A percentile compares a stretch with the other conserved stretches of the same genome.
Evolutionary conservation across 1,140 invertebrate species (phyloP).

Genomic region (Lineus longissimus): DNA sequence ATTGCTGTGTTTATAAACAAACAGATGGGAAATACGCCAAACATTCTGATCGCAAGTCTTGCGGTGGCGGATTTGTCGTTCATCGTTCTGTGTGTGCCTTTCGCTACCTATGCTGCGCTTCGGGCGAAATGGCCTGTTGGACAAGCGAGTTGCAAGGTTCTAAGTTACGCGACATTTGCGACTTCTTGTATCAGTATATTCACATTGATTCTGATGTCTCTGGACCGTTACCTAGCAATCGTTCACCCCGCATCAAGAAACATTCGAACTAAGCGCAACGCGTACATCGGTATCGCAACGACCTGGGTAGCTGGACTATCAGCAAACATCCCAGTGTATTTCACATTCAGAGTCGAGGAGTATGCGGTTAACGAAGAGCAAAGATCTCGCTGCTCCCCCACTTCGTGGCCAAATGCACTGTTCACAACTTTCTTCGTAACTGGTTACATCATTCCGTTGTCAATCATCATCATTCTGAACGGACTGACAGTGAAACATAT

Average conservation of each 20-base stretch:
- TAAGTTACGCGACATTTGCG: conserved; percentile 68
- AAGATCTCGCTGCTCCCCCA: conserved; percentile 38
- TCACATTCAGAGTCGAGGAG: conserved; percentile 69
- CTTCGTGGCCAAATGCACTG: conserved; percentile 31
- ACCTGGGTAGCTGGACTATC: conserved; percentile 77
- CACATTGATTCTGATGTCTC: conserved; percentile 89
- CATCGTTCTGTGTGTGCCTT: conserved; percentile 90
- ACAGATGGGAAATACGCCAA: conserved; percentile 89
- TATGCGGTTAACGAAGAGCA: conserved; percentile 58
- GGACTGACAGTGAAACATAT: conserved; percentile 78
- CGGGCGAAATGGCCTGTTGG: conserved; percentile 78
- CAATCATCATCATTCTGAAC: conserved; percentile 81
- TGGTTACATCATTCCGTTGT: conserved; percentile 55
- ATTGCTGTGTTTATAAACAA: conserved; percentile 78
- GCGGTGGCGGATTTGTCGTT: conserved; percentile 86
- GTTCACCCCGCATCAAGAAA: conserved; percentile 89
- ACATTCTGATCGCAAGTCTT: conserved; percentile 82
- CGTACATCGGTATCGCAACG: conserved; percentile 63
- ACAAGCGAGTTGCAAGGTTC: conserved; percentile 82
- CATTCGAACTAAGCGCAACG: conserved; percentile 79
- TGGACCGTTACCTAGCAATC: conserved; percentile 91
- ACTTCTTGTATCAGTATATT: conserved; percentile 91
- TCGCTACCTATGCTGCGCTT: conserved; percentile 52
- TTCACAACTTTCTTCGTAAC: conserved; percentile 54
- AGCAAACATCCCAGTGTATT: conserved; percentile 67